Percentiles rank a stretch among this genome's conserved stretches.
These are phyloP conservation scores for Agrilus biguttatus DNA, from an alignment of 2,888 invertebrate genomes.

Conservation along the genomic window DNA sequence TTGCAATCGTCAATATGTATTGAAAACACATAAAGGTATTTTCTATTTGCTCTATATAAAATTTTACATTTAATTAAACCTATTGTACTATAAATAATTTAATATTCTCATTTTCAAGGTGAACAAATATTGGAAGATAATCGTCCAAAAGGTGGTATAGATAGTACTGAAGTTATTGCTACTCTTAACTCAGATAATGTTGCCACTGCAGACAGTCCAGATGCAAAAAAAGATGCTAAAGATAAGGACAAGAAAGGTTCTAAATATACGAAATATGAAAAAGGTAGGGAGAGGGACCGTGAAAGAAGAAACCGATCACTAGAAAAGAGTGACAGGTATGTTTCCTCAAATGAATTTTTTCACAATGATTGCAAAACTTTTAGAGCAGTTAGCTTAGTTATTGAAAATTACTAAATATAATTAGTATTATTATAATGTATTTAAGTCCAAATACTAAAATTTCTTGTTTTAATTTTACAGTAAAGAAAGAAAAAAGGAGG, in stretches of 20 bases:
- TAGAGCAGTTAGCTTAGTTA: too few species aligned
- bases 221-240: conserved; percentile 11
- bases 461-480: neutral
- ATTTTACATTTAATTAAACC: too few species aligned
- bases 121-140: conserved; percentile 41
- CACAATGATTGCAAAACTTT: too few species aligned
- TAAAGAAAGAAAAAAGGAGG: conserved; percentile 11
- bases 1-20: conserved; percentile 65
- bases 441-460: too few species aligned
- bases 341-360: neutral
- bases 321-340: conserved; percentile 8
- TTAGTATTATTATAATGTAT: too few species aligned
- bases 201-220: conserved; percentile 15
- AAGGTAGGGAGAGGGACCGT: conserved; percentile 7
- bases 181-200: conserved; percentile 23
- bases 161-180: conserved; percentile 31
- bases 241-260: conserved; percentile 19
- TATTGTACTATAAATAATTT: too few species aligned
- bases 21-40: conserved; percentile 91
- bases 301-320: conserved; percentile 10
- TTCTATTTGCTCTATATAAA: conserved; percentile 21
- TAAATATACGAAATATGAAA: conserved; percentile 15
- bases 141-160: conserved; percentile 43
- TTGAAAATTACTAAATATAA: too few species aligned
- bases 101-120: conserved; percentile 26